These are phyloP conservation scores for Pseudopipra pipra DNA, from an alignment of 2,113 vertebrate species.

Conservation along the genomic window DNA sequence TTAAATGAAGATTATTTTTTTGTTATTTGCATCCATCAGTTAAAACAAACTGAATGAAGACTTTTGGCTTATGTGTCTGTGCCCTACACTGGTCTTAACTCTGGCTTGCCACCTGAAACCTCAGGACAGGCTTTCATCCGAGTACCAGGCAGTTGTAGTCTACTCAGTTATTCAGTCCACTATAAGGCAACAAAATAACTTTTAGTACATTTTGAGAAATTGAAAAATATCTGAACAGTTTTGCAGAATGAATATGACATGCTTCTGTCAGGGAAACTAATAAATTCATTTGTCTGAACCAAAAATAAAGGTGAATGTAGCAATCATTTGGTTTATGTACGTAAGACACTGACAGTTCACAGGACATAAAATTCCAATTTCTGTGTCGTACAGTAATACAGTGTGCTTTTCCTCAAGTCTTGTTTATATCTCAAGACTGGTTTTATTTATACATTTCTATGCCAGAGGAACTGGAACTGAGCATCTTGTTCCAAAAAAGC, in stretches of 20 bases:
- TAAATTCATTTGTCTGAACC: not conserved
- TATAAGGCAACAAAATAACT: not conserved
- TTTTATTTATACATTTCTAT: not conserved
- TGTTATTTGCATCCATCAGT: not conserved
- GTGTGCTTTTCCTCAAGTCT: not conserved
- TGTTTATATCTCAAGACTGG: not conserved
- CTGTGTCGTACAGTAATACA: not conserved
- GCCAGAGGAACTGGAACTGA: not conserved
- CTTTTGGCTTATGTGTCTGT: not conserved
- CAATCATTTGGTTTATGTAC: not conserved
- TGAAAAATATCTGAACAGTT: not conserved
- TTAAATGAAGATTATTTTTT: not conserved
- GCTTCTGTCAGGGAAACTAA: not conserved
- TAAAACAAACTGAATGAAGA: not conserved
- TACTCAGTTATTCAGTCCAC: not conserved
- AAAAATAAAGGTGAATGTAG: not conserved
- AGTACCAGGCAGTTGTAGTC: not conserved
- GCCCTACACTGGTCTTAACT: not conserved
- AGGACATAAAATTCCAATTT: not conserved
- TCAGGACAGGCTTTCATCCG: not conserved
- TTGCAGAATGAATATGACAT: not conserved
- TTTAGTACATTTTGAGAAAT: not conserved
- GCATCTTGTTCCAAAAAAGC: not conserved
- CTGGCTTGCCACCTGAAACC: not conserved
- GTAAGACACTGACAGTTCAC: not conserved